Evolutionary conservation across 1,140 invertebrate genomes (phyloP), one percentile per base, ranked within the genome.

Genomic region (Gonatopus flavifemur): DNA sequence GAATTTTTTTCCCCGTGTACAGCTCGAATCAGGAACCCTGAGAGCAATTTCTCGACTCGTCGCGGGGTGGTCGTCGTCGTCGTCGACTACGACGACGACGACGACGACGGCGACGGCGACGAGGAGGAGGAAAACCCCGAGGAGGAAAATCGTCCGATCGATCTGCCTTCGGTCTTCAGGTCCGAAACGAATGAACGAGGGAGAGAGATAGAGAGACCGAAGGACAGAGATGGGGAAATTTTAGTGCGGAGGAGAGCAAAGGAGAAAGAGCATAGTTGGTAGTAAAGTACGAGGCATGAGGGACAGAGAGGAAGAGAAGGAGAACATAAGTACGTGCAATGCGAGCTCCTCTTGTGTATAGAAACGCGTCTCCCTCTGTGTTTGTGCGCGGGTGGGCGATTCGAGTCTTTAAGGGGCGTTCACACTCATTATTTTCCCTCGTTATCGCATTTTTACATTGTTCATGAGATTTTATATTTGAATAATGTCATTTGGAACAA

Each of bases 101-200:
- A 7, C 25, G 38, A 10, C 24, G 38, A 7, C 13, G 24, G 7
- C 5, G 16, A 12, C 6, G 41, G 6, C 30, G 21, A 13, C 15
- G 12, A 5, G 9, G 32, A 8, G 6, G 67, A 67, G 68, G 74
- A 74, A 76, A 76, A 75, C 64, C 71, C 67, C 65, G 73, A 73
- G 76, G 73, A 73, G 76, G 74, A 77, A 78, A 78, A 78, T 76
- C 70, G 67, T 64, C 66, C 74, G 74, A 78, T 77, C 74, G 75
- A 77, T 77, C 72, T 77, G 66, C 67, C 69, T 72, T 76, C 71
- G 69, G 70, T 74, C 70, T 71, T 71, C 69, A 70, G 66, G 70
- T 71, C 67, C 72, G 70, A 72, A 70, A 72, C 64, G 55, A 66
- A 67, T 54, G 60, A 52, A n/a, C n/a, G 53, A 49, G 59, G 58